These are phyloP conservation scores for Coremacera marginata DNA, from an alignment of 2,888 invertebrate genomes.

Conservation along the genomic window DNA sequence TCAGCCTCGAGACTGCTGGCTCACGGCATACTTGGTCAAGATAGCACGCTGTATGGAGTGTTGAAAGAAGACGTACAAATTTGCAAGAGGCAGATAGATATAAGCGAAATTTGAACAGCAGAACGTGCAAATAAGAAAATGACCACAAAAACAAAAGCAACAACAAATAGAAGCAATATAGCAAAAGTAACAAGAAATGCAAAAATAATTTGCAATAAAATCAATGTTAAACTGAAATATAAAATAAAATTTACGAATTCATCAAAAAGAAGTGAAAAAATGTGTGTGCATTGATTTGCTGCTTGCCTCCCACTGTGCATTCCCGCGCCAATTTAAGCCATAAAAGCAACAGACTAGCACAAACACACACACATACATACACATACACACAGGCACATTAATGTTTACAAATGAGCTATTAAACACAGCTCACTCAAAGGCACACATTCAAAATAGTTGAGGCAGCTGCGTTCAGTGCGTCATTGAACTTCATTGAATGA, in stretches of 20 bases:
- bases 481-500: slow-evolving; percentile 27
- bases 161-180: neutral
- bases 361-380: neutral
- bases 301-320: no score
- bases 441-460: neutral
- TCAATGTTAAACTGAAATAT: neutral
- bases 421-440: neutral
- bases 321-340: no score
- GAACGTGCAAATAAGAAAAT: neutral
- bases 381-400: neutral
- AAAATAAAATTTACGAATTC: neutral
- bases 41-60: neutral
- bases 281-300: neutral
- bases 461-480: neutral
- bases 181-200: neutral
- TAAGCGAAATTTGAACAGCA: neutral
- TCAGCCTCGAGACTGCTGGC: neutral
- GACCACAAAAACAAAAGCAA: neutral
- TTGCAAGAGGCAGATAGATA: neutral
- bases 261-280: neutral
- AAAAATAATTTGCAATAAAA: neutral
- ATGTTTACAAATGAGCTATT: neutral
- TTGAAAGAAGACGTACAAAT: neutral
- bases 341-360: neutral
- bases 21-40: neutral